phyloP scores from a whole-genome alignment of 2,797 vertebrate species.

The Ibycter americanus region DNA sequence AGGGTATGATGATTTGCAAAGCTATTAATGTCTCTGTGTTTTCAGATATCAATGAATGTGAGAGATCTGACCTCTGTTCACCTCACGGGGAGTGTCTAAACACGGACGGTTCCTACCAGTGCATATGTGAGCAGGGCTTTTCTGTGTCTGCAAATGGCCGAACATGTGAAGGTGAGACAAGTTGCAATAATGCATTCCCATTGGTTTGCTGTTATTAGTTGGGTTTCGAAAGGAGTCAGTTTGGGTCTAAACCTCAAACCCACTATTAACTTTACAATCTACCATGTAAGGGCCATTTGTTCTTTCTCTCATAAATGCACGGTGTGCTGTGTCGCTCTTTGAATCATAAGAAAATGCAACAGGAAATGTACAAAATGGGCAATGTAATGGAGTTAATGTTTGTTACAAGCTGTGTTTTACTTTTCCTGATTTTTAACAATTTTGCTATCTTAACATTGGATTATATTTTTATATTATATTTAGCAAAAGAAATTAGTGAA shows the following conservation, averaged over 20 bases:
- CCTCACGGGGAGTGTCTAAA: conserved; percentile 90
- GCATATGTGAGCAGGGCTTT: conserved; percentile 89
- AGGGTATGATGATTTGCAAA: neutral
- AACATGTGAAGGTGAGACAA: conserved; percentile 86
- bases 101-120: conserved; percentile 87
- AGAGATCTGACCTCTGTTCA: conserved; percentile 83
- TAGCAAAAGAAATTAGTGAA: neutral
- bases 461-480: neutral
- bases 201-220: neutral
- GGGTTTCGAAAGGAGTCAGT: neutral
- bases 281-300: neutral
- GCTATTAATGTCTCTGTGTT: neutral
- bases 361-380: neutral
- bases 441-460: neutral
- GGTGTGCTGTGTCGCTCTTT: neutral
- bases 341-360: neutral
- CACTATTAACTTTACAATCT: neutral
- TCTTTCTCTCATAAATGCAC: neutral
- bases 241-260: neutral
- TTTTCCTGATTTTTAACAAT: neutral
- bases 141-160: conserved; percentile 75
- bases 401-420: neutral
- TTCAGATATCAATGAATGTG: conserved; percentile 93
- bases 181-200: neutral
- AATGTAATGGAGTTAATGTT: neutral